These are phyloP conservation scores for Stigmatopora argus DNA, from an alignment of 2,113 vertebrate species.

Conservation along the genomic window DNA sequence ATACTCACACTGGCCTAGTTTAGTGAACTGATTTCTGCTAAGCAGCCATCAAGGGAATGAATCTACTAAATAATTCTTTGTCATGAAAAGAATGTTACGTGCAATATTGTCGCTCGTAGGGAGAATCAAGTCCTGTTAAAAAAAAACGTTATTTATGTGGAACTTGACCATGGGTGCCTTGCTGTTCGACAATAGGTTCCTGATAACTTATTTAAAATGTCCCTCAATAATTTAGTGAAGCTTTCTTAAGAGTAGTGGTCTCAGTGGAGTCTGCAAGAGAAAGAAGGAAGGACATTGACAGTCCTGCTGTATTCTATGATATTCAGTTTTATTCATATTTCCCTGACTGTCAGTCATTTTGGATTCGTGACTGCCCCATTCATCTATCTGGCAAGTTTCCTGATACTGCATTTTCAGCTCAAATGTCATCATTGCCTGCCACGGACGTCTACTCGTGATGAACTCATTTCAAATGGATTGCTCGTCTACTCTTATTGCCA, in stretches of 20 bases:
- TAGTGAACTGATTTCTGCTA: constrained; percentile 10
- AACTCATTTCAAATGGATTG: neutral
- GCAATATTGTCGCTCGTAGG: neutral
- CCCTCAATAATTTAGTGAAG: constrained; percentile 67
- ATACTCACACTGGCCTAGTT: constrained; percentile 18
- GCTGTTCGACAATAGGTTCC: constrained; percentile 48
- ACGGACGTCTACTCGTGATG: too few species aligned
- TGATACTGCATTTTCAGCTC: too few species aligned
- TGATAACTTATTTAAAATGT: constrained; percentile 63
- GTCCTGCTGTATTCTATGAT: constrained; percentile 29
- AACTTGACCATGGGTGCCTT: constrained; percentile 25
- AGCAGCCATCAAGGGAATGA: constrained; percentile 8
- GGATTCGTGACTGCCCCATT: neutral
- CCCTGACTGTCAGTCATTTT: neutral
- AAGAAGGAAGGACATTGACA: constrained; percentile 27
- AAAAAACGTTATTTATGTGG: constrained; percentile 9
- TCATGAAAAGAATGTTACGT: constrained; percentile 8
- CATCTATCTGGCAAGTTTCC: neutral
- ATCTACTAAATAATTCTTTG: constrained; percentile 11
- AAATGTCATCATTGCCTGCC: too few species aligned
- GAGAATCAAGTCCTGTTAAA: neutral
- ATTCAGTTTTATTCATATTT: too few species aligned
- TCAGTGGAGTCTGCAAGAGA: constrained; percentile 36
- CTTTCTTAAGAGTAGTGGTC: constrained; percentile 52
- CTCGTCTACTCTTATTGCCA: neutral